Base-by-base conservation (phyloP, 92 coral and sea anemone genomes). In the Zoanthus sociatus region DNA sequence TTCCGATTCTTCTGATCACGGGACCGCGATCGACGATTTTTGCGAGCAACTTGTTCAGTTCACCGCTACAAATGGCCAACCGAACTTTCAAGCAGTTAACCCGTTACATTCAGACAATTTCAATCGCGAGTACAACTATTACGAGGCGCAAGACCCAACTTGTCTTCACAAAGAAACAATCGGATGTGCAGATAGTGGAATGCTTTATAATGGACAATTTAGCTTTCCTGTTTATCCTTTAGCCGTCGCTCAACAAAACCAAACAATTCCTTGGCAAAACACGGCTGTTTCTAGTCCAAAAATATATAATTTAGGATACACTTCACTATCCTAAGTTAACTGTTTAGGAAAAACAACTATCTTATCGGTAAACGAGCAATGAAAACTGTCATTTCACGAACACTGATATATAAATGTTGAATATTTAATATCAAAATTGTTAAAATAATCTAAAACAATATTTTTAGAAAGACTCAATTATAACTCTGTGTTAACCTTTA, bases 1-100 rank as follows among this genome's bases (percentile, higher is more conserved):
- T 33, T 87, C 95, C 31, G 99, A 97, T 61, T 83, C 73, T 15
- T 93, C 98, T 46, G 98, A 95, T 64, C 93, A 88, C 76, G 87
- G 91, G 0, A 58, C 92, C n/a, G 70, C 90, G 15, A 70, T 89
- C 60, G 92, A 89, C 92, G 98, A 95, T 60, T 96, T 95, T 81
- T 97, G 94, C 78, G 98, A 93, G 78, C 98, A 97, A 51, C 77
- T 87, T 45, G 86, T 86, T 33, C 87, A 86, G 70, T 51, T 86
- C 16, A 74, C 89, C 9, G 79, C 82, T 55, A 87, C 90, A 44
- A 68, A 66, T 66, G 75, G 87, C 14, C 77, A 87, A 46, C 85
- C 74, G 2, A 66, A 20, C 7, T 81, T 46, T 26, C 85, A 81
- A 13, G 16, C 60, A 14, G 75, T 81, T 3, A 81, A 81, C 75